These are phyloP conservation scores for Gadopsis marmoratus DNA, from an alignment of 2,797 vertebrate species.

Conservation along the genomic window DNA sequence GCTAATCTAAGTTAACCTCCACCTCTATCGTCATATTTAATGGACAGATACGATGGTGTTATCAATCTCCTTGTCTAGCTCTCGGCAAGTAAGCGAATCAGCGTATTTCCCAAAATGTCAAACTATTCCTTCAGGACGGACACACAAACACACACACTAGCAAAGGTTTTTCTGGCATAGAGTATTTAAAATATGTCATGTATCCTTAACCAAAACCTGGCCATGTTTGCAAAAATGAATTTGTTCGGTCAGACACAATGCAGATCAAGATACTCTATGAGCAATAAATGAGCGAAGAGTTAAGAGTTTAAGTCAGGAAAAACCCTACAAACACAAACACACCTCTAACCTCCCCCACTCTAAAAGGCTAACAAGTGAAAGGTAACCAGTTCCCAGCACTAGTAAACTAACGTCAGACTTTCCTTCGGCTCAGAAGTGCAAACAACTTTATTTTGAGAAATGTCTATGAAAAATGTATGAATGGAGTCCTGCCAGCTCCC, in stretches of 20 bases:
- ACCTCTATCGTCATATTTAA: background rate
- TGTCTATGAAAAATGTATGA: conserved; percentile 79
- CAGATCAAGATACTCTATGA: conserved; percentile 1
- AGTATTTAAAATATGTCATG: background rate
- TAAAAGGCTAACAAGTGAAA: conserved; percentile 35
- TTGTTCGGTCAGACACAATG: background rate
- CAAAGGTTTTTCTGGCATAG: conserved; percentile 5
- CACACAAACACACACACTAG: background rate
- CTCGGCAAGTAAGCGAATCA: background rate
- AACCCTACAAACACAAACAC: conserved; percentile 4
- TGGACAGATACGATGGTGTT: background rate
- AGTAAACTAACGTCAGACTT: conserved; percentile 49
- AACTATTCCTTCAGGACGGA: conserved; percentile 1
- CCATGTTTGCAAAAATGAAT: background rate
- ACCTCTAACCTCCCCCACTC: conserved; percentile 10
- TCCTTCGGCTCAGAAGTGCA: conserved; percentile 29
- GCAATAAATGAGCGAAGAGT: background rate
- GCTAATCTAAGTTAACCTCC: background rate
- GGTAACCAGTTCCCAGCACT: conserved; percentile 38
- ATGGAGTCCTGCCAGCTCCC: conserved; percentile 56
- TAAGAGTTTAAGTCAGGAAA: conserved; percentile 4
- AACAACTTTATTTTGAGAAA: conserved; percentile 75
- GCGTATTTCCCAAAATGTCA: conserved; percentile 4
- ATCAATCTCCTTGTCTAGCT: conserved; percentile 5
- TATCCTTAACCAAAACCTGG: background rate